Percentiles rank a stretch among this genome's conserved stretches.
Conservation (phyloP, 1,140 invertebrate species). For the Penaeus indicus region DNA sequence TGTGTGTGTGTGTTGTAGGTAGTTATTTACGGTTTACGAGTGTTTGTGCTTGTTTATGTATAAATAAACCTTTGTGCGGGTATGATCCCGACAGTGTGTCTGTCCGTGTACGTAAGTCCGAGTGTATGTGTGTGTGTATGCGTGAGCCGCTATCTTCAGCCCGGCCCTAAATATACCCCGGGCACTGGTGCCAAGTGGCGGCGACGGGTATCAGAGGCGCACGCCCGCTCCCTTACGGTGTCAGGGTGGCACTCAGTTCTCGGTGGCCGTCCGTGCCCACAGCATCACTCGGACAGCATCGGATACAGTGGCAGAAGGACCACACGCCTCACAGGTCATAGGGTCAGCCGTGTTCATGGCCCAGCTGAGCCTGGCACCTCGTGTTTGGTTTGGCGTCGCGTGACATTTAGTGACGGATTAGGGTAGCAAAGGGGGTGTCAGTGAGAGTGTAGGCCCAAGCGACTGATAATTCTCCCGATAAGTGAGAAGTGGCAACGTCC, state of each 20-base stretch:
- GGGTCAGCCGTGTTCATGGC: constrained; percentile 41
- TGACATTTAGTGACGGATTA: constrained; percentile 25
- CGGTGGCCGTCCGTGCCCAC: constrained; percentile 47
- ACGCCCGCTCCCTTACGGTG: constrained; percentile 50
- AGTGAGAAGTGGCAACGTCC: constrained; percentile 8
- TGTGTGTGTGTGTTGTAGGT: no score
- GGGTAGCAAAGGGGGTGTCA: constrained; percentile 33
- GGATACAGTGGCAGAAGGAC: neutral
- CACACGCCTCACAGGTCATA: neutral
- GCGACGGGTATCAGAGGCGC: constrained; percentile 38
- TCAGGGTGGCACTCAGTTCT: constrained; percentile 59
- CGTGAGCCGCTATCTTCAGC: constrained; percentile 55
- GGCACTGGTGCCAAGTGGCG: constrained; percentile 55
- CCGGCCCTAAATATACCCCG: constrained; percentile 59
- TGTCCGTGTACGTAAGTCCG: neutral
- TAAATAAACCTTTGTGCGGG: neutral
- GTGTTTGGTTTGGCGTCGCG: constrained; percentile 16
- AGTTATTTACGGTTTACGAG: no score
- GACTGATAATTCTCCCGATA: constrained; percentile 35
- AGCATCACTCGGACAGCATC: constrained; percentile 9
- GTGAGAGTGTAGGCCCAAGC: constrained; percentile 32
- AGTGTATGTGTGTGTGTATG: constrained; percentile 45
- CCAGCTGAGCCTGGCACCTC: neutral
- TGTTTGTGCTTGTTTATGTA: neutral
- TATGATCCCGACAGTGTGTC: no score